Percentiles rank a stretch among this genome's conserved stretches.
Evolutionary conservation across 1,140 invertebrate genomes (phyloP).

Genomic region (Teleopsis dalmanni): DNA sequence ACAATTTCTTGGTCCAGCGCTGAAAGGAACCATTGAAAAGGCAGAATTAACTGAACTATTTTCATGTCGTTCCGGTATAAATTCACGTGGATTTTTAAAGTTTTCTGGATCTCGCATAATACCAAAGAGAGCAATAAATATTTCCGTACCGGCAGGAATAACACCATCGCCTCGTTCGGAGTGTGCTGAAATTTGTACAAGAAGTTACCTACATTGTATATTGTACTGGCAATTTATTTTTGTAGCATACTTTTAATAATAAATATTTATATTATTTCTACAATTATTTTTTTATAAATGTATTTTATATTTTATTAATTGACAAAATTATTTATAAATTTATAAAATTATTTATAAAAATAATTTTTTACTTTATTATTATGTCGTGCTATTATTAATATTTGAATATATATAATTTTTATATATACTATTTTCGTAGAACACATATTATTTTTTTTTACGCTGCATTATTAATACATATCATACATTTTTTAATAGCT

Average conservation of each 20-base stretch:
- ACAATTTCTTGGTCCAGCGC: slow-evolving; percentile 57
- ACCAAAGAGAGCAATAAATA: neutral
- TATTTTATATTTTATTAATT: no score
- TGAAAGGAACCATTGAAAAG: slow-evolving; percentile 57
- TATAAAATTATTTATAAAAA: slow-evolving; percentile 9
- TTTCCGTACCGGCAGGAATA: neutral
- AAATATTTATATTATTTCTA: no score
- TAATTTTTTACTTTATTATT: neutral
- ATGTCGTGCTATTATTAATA: slow-evolving; percentile 13
- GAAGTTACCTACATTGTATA: neutral
- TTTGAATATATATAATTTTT: no score
- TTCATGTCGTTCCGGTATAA: neutral
- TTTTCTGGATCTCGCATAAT: neutral
- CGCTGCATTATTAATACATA: no score
- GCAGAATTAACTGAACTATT: slow-evolving; percentile 49
- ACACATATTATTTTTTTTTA: no score
- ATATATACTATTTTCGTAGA: no score
- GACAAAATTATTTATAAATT: no score
- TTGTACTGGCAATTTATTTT: no score
- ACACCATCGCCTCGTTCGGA: neutral
- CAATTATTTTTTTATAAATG: no score
- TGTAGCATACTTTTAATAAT: no score
- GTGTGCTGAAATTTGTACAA: neutral
- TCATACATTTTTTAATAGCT: no score
- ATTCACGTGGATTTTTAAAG: neutral